Base-by-base conservation (phyloP, 2,797 vertebrate species). In the Coluber constrictor region DNA sequence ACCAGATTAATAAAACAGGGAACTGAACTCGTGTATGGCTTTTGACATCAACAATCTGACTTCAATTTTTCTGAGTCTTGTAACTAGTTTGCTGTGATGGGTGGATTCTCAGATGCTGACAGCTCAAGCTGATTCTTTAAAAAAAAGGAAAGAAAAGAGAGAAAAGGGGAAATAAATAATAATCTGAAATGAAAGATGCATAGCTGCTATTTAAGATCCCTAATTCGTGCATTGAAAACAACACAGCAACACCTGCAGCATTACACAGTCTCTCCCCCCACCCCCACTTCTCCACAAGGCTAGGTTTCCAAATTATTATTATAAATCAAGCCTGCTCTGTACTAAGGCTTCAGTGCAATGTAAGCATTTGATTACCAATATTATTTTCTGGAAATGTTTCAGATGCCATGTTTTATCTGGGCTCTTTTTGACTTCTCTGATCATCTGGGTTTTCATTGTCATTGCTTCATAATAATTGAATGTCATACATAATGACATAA, bases 11-110 rank as follows among this genome's bases (percentile, higher is more conserved):
- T 98, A 97, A 98, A 98, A 98, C 97, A 98, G 97, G 97, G 97
- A 97, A 96, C 96, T 98, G 98, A 98, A 98, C 97, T 97, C 95
- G 95, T 97, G 96, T 97, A 97, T 98, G 98, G 97, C 97, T 98
- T 98, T 97, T 98, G 98, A 98, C 97, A 98, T 97, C 97, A 97
- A 98, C 97, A 98, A 98, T 98, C 97, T 98, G 98, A 98, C 97
- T 98, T 98, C 97, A 98, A 97, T 98, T 98, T 98, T 98, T 97
- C 97, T 97, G 96, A 96, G 96, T 98, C 95, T 96, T 96, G 66
- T 97, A 25, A 95, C 96, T 92, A 95, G 96, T 97, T 96, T 95
- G 95, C 74, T 90, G 95, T 98, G 97, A 97, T 97, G 97, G 97
- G 97, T 97, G 97, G 97, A 96, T 98, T 97, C 97, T 98, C 97